A percentile compares a stretch with the other conserved stretches of the same genome.
Conservation (phyloP, 2,797 vertebrate genomes). For the Sternarchorhynchus goeldii region DNA sequence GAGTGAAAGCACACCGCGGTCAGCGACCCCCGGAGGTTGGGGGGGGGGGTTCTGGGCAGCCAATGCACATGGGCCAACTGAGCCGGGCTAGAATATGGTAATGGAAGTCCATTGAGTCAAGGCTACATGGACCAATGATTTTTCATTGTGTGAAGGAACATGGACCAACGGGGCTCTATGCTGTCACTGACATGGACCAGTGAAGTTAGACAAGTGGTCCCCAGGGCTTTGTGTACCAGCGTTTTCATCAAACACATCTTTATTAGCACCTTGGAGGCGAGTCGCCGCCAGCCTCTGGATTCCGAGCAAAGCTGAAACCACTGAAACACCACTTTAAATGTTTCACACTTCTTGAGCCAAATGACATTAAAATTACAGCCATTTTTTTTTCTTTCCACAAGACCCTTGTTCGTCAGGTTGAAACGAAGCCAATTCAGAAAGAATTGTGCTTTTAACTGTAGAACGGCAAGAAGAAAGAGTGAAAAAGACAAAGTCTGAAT, state of each 20-base stretch:
- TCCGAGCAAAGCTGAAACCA: slow-evolving; percentile 2
- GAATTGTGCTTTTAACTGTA: slow-evolving; percentile 37
- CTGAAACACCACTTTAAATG: slow-evolving; percentile 5
- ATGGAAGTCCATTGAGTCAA: slow-evolving; percentile 49
- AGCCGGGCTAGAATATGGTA: slow-evolving; percentile 29
- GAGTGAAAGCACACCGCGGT: slow-evolving; percentile 62
- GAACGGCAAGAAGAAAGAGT: slow-evolving; percentile 47
- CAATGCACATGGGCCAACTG: slow-evolving; percentile 29
- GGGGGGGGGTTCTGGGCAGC: slow-evolving; percentile 31
- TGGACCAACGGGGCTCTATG: slow-evolving; percentile 52
- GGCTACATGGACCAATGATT: slow-evolving; percentile 52
- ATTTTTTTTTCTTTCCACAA: slow-evolving; percentile 41
- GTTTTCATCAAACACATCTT: slow-evolving; percentile 54
- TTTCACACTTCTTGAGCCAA: slow-evolving; percentile 40
- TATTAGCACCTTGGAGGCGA: slow-evolving; percentile 25
- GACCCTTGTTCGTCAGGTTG: slow-evolving; percentile 15
- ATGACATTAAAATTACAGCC: slow-evolving; percentile 55
- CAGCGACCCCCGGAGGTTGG: slow-evolving; percentile 58
- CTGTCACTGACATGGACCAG: slow-evolving; percentile 54
- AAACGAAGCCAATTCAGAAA: slow-evolving; percentile 28
- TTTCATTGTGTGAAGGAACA: slow-evolving; percentile 54
- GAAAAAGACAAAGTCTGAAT: slow-evolving; percentile 38
- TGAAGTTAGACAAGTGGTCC: slow-evolving; percentile 54
- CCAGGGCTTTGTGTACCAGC: slow-evolving; percentile 23
- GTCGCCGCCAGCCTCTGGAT: not conserved